phyloP scores from a whole-genome alignment of 2,113 vertebrate species.

The Sander vitreus region DNA sequence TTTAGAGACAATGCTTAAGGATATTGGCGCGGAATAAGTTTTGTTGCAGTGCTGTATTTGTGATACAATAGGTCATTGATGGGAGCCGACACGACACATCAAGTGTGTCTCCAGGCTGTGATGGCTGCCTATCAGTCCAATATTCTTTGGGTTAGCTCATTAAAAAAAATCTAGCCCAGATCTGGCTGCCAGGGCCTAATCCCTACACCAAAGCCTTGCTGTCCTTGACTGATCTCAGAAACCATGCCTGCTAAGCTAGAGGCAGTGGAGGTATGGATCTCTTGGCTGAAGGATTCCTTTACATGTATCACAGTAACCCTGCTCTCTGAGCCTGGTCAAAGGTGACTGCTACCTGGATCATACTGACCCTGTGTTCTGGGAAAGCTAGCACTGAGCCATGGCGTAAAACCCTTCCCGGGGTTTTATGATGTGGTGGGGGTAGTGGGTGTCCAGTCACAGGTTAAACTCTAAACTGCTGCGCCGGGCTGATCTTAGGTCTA shows the following conservation, averaged over 20 bases:
- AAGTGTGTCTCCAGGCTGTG: conserved; percentile 30
- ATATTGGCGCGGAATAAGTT: conserved; percentile 36
- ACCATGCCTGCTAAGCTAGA: conserved; percentile 55
- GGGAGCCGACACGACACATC: conserved; percentile 12
- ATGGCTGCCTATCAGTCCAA: conserved; percentile 42
- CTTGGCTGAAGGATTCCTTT: conserved; percentile 48
- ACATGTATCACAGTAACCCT: conserved; percentile 47
- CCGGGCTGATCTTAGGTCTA: conserved; percentile 66
- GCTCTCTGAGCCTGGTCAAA: conserved; percentile 52
- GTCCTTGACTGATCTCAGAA: conserved; percentile 72
- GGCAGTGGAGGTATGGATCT: conserved; percentile 53
- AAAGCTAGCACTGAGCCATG: conserved; percentile 30
- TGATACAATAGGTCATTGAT: conserved; percentile 13
- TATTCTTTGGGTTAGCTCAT: conserved; percentile 40
- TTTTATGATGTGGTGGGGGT: conserved; percentile 39
- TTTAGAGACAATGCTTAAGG: conserved; percentile 36
- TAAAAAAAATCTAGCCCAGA: conserved; percentile 54
- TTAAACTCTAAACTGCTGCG: conserved; percentile 72
- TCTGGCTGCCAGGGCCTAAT: conserved; percentile 59
- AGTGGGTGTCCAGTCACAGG: conserved; percentile 47
- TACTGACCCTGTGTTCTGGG: conserved; percentile 25
- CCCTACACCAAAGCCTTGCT: conserved; percentile 67
- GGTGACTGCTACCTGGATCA: conserved; percentile 57
- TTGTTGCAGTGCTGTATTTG: conserved; percentile 8
- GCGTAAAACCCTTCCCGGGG: conserved; percentile 3